Evolutionary conservation across 2,113 vertebrate genomes (phyloP), one percentile per base, ranked within the genome.

Genomic region (Xyrauchen texanus): DNA sequence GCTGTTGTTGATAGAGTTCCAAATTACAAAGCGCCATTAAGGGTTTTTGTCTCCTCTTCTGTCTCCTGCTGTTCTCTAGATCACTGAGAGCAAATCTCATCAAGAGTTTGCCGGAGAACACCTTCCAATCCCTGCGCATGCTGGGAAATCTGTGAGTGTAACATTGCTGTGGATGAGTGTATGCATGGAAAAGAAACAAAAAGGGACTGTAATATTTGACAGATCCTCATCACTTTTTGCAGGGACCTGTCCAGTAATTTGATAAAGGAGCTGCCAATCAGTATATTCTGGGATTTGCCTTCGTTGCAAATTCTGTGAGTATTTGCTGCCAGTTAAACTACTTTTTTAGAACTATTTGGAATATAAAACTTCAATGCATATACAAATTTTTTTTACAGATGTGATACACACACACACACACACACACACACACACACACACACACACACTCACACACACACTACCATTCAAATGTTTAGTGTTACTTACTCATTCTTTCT

Each of bases 261-360:
- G 77, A 93, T 94, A 62, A 90, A 8, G 11, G 89, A 93, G 74
- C 87, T 94, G 67, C 87, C 88, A 3, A 64, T 67, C 57, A 84
- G 87, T 57, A 87, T 93, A 64, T 96, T 94, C 82, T 90, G 87
- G 87, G 88, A 88, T 6, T 84, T 91, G 45, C 93, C 89, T 44
- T 88, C 90, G 67, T 90, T 96, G 60, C 89, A 94, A 42, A 96
- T 93, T 79, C 86, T 95, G 90, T 93, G 89, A 96, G 89, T 89
- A 80, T 49, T 10, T 11, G 16, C 21, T 42, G 61, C 6, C 34
- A 63, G 4, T 4, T 63, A 3, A 58, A 15, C n/a, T n/a, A n/a
- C n/a, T n/a, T n/a, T n/a, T n/a, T n/a, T n/a, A n/a, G n/a, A n/a
- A n/a, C n/a, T n/a, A n/a, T n/a, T n/a, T n/a, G n/a, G n/a, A n/a